phyloP scores from a whole-genome alignment of 2,888 invertebrate species.

The Mayetiola destructor region DNA sequence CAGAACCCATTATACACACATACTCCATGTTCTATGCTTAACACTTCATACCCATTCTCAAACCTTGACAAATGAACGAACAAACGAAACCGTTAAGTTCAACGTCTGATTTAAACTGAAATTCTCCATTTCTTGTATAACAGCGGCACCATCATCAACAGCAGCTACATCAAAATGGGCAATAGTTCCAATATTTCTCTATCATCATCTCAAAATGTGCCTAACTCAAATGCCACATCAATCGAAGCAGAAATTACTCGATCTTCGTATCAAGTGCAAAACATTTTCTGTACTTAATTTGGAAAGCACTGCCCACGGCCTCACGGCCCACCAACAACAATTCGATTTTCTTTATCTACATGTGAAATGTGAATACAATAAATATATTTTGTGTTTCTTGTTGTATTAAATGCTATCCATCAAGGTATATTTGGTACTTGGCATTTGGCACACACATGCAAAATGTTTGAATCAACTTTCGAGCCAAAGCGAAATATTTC shows the following conservation, averaged over 20 bases:
- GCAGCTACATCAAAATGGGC: conserved; percentile 2
- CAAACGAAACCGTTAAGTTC: background rate
- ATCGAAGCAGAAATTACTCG: conserved; percentile 11
- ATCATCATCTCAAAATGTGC: conserved; percentile 1
- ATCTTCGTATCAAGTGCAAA: conserved; percentile 1
- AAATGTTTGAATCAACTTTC: background rate
- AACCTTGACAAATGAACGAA: background rate
- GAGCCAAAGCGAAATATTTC: background rate
- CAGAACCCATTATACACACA: no score
- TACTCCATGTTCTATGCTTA: no score
- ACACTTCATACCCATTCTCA: no score
- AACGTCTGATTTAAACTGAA: conserved; percentile 7
- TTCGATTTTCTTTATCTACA: background rate
- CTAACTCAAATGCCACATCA: conserved; percentile 4
- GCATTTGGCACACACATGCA: no score
- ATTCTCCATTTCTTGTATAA: background rate
- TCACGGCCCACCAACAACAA: conserved; percentile 9
- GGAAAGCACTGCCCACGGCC: conserved; percentile 8
- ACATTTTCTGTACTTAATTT: background rate
- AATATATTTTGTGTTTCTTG: background rate
- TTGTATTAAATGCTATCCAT: background rate
- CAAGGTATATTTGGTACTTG: no score
- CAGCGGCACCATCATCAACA: conserved; percentile 1
- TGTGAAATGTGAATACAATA: background rate
- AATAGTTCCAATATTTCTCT: no score